These are phyloP conservation scores for Danionella dracula DNA, from an alignment of 2,797 vertebrate genomes.

Conservation along the genomic window DNA sequence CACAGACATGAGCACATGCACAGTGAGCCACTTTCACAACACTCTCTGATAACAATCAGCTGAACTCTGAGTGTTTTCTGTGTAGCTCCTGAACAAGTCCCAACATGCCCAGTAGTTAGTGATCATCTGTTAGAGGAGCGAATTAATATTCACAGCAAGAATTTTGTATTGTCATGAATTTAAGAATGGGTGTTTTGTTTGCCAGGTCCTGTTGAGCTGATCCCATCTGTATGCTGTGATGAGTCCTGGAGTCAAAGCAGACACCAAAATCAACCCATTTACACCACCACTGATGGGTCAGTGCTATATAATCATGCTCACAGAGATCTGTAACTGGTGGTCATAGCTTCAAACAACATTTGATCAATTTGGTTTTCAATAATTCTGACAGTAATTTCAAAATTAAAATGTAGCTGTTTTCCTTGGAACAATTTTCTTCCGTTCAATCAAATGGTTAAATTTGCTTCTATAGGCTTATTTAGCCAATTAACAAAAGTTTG, in stretches of 20 bases:
- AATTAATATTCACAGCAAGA: background rate
- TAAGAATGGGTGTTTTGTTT: background rate
- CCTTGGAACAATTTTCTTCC: no score
- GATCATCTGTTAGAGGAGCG: background rate
- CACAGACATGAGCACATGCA: constrained; percentile 66
- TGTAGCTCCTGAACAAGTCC: background rate
- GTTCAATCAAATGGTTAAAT: no score
- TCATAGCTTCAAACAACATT: no score
- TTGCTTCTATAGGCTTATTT: no score
- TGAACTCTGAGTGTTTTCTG: background rate
- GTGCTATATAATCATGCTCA: background rate
- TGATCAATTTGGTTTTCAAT: no score
- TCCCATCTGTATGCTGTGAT: constrained; percentile 83
- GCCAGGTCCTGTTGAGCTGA: constrained; percentile 81
- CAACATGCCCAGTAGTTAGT: background rate
- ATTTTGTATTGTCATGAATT: background rate
- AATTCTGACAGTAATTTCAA: no score
- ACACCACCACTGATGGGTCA: constrained; percentile 81
- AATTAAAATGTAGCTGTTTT: no score
- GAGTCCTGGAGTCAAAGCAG: constrained; percentile 72
- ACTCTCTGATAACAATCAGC: background rate
- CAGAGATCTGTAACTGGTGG: no score
- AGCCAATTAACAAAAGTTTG: no score
- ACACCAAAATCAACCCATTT: constrained; percentile 68
- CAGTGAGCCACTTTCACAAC: constrained; percentile 65